A percentile compares a stretch with the other conserved stretches of the same genome.
Conservation (phyloP, 1,140 invertebrate genomes). For the Gryllus bimaculatus region DNA sequence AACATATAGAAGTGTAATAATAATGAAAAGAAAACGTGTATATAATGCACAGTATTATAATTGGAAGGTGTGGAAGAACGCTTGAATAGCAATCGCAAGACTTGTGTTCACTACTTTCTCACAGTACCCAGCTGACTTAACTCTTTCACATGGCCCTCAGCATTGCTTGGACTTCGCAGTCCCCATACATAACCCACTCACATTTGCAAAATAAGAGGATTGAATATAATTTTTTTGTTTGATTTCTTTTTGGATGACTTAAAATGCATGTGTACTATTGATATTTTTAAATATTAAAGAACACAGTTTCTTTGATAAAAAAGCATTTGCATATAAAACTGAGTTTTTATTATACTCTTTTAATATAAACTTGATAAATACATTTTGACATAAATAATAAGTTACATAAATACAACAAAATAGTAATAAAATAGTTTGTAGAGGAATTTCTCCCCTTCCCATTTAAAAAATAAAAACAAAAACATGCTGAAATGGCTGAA, state of each 20-base stretch:
- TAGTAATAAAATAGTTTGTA: not conserved
- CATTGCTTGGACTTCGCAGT: not conserved
- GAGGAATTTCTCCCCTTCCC: not conserved
- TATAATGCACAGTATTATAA: not conserved
- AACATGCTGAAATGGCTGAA: not conserved
- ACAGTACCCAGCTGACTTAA: not conserved
- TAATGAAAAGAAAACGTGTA: not conserved
- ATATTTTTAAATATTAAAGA: not conserved
- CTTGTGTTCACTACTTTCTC: not conserved
- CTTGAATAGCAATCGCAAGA: not conserved
- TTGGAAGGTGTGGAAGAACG: not conserved
- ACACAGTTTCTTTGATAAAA: slow-evolving; percentile 1
- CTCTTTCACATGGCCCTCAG: not conserved
- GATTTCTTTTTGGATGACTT: not conserved
- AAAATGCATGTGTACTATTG: not conserved
- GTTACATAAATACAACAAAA: slow-evolving; percentile 2
- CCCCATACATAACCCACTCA: not conserved
- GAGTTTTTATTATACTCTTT: not conserved
- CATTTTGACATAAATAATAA: slow-evolving; percentile 2
- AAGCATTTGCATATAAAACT: slow-evolving; percentile 5
- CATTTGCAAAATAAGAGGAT: not conserved
- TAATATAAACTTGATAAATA: slow-evolving; percentile 6
- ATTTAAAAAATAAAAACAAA: not conserved
- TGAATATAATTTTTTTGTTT: not conserved
- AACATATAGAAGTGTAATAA: not conserved